Evolutionary conservation across 2,797 vertebrate species (phyloP).

Genomic region (Onychomys arenicola): DNA sequence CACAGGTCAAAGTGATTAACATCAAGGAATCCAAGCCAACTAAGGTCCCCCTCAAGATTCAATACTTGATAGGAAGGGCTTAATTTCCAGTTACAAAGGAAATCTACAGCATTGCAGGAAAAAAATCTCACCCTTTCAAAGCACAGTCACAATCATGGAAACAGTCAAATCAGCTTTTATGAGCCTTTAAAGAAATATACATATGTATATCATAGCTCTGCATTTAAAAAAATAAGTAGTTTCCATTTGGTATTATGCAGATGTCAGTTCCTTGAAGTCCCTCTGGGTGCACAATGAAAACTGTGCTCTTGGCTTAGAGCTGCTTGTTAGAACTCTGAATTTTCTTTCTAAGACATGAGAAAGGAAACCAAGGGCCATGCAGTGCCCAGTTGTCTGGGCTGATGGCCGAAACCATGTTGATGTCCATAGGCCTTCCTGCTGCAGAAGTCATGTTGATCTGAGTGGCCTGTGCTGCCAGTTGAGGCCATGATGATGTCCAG

Average conservation of each 20-base stretch:
- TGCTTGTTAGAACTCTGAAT: neutral
- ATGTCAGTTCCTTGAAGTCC: neutral
- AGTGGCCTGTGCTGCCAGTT: too few relatives aligned
- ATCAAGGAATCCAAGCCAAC: neutral
- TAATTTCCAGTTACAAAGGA: neutral
- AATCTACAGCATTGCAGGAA: neutral
- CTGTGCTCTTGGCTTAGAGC: neutral
- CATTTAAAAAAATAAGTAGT: neutral
- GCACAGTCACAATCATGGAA: neutral
- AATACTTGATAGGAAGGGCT: neutral
- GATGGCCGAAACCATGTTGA: too few relatives aligned
- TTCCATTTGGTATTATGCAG: neutral
- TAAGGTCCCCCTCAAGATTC: neutral
- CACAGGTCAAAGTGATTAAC: neutral
- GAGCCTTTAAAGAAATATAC: neutral
- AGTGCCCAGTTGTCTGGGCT: too few relatives aligned
- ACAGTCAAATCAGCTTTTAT: neutral
- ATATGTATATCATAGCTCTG: neutral
- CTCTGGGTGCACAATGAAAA: neutral
- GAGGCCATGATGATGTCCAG: too few relatives aligned
- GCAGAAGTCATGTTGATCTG: too few relatives aligned
- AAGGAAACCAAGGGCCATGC: too few relatives aligned
- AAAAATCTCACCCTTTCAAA: neutral
- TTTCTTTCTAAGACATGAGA: constrained; percentile 6
- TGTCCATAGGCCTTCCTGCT: too few relatives aligned